These are phyloP conservation scores for Motacilla tschutschensis DNA, from an alignment of 2,113 vertebrate species.

Conservation along the genomic window DNA sequence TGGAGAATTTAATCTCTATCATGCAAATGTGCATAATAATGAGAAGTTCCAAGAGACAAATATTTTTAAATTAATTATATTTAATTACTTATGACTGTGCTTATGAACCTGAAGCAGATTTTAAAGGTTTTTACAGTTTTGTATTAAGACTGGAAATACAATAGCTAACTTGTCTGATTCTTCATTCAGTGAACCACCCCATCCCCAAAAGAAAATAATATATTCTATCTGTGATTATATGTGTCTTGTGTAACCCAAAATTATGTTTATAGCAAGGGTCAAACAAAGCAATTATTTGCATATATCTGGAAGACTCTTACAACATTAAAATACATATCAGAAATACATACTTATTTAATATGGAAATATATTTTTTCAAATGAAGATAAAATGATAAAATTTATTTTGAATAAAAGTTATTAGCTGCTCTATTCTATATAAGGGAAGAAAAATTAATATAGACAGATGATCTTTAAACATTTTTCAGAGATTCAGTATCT, in stretches of 20 bases:
- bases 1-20: background rate
- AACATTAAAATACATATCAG: background rate
- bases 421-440: background rate
- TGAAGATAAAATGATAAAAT: background rate
- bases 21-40: background rate
- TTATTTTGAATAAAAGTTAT: background rate
- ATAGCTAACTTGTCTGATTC: background rate
- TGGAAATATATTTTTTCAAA: background rate
- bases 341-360: background rate
- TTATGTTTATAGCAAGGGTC: background rate
- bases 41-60: background rate
- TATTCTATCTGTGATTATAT: background rate
- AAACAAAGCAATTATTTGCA: background rate
- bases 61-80: constrained; percentile 1
- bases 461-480: background rate
- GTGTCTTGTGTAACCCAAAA: background rate
- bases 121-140: background rate
- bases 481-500: background rate
- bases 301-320: background rate
- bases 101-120: background rate
- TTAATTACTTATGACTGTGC: background rate
- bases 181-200: background rate
- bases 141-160: background rate
- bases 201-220: background rate
- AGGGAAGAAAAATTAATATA: background rate